Percentiles rank a stretch among this genome's conserved stretches.
phyloP scores from a whole-genome alignment of 2,888 invertebrate species.

The Terebella lapidaria region DNA sequence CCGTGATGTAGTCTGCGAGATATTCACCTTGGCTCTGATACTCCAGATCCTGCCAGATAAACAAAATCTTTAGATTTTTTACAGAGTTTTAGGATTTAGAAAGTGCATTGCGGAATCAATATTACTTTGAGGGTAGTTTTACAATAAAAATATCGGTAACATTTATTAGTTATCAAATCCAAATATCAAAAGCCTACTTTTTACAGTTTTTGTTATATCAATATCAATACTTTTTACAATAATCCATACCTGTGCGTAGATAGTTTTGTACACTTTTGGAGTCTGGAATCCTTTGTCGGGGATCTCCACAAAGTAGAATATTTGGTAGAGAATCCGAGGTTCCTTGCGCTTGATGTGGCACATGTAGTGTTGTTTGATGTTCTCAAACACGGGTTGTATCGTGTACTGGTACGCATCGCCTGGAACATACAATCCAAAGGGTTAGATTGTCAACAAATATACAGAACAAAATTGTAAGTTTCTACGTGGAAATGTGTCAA shows the following conservation, averaged over 20 bases:
- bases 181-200: background rate
- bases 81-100: constrained; percentile 20
- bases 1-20: constrained; percentile 30
- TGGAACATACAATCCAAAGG: constrained; percentile 14
- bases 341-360: constrained; percentile 22
- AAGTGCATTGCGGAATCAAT: constrained; percentile 9
- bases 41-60: constrained; percentile 18
- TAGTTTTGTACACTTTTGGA: constrained; percentile 18
- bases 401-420: constrained; percentile 45
- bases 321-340: constrained; percentile 23
- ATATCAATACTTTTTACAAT: too few species aligned
- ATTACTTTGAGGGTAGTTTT: background rate
- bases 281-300: constrained; percentile 23
- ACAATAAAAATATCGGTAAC: background rate
- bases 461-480: too few species aligned
- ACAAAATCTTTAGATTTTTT: constrained; percentile 20
- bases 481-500: too few species aligned
- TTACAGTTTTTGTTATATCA: background rate
- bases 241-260: too few species aligned
- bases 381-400: constrained; percentile 40
- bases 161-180: background rate
- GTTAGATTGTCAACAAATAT: background rate
- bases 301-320: constrained; percentile 26
- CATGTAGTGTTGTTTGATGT: constrained; percentile 26
- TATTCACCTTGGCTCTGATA: constrained; percentile 22